A percentile compares a stretch with the other conserved stretches of the same genome.
These are phyloP conservation scores for Acleris laterana DNA, from an alignment of 2,888 invertebrate genomes.

Conservation along the genomic window DNA sequence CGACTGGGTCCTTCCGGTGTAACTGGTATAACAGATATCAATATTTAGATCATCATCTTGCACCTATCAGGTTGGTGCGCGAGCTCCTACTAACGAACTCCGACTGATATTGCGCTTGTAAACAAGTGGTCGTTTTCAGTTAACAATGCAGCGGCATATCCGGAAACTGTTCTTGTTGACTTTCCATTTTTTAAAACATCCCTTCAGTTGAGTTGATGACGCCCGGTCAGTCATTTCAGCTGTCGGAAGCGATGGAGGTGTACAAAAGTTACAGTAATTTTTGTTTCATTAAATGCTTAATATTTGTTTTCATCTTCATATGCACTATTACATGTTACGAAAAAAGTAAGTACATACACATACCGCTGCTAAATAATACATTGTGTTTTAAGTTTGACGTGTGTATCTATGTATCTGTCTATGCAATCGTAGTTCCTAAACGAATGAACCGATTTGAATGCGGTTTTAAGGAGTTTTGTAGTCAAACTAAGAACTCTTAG, in stretches of 20 bases:
- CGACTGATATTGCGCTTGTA: neutral
- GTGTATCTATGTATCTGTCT: too few species aligned
- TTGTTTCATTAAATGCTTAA: neutral
- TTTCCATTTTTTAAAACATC: constrained; percentile 50
- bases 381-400: too few species aligned
- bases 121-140: constrained; percentile 20
- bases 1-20: too few species aligned
- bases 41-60: too few species aligned
- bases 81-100: neutral
- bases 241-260: constrained; percentile 12
- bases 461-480: too few species aligned
- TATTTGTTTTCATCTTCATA: constrained; percentile 6
- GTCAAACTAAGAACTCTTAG: too few species aligned
- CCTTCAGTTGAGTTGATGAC: constrained; percentile 20
- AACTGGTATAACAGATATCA: too few species aligned
- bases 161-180: constrained; percentile 50
- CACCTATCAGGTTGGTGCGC: too few species aligned
- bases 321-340: constrained; percentile 52
- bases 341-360: constrained; percentile 59
- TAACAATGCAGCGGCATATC: constrained; percentile 26
- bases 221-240: neutral
- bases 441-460: too few species aligned
- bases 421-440: too few species aligned
- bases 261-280: constrained; percentile 1
- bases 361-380: neutral